Conservation (phyloP, 2,888 invertebrate genomes). For the Hylaea fasciaria region DNA sequence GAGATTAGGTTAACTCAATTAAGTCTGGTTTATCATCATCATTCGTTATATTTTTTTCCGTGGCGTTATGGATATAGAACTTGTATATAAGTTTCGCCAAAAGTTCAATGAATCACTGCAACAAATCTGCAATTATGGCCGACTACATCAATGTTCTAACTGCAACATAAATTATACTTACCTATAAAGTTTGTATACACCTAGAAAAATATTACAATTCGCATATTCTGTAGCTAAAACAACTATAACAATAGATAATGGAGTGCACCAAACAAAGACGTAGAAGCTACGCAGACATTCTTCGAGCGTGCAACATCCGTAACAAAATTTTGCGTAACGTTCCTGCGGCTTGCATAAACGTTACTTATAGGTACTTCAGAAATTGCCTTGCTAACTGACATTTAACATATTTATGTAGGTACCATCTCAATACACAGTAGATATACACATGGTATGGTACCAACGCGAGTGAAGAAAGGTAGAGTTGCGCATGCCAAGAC, state of each 20-base stretch:
- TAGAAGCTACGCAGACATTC: slow-evolving; percentile 25
- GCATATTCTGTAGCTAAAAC: background rate
- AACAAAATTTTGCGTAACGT: slow-evolving; percentile 45
- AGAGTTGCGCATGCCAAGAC: too few species aligned
- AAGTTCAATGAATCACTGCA: too few species aligned
- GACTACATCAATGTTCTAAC: too few species aligned
- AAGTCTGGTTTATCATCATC: slow-evolving; percentile 8
- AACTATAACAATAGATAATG: slow-evolving; percentile 9
- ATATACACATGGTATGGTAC: too few species aligned
- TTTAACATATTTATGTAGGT: slow-evolving; percentile 5
- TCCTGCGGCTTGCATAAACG: slow-evolving; percentile 35
- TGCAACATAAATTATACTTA: too few species aligned
- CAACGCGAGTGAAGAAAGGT: too few species aligned
- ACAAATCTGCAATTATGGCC: too few species aligned
- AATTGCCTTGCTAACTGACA: slow-evolving; percentile 12
- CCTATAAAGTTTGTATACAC: too few species aligned
- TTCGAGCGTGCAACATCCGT: slow-evolving; percentile 46
- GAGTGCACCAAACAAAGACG: slow-evolving; percentile 12
- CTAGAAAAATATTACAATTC: background rate
- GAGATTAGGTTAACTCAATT: slow-evolving; percentile 27
- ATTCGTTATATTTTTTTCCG: background rate
- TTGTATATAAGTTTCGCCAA: too few species aligned
- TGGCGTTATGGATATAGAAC: too few species aligned
- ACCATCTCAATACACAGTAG: background rate
- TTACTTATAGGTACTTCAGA: slow-evolving; percentile 24